Percentiles rank a stretch among this genome's conserved stretches.
phyloP scores from a whole-genome alignment of 2,797 vertebrate genomes.

The Ibycter americanus region DNA sequence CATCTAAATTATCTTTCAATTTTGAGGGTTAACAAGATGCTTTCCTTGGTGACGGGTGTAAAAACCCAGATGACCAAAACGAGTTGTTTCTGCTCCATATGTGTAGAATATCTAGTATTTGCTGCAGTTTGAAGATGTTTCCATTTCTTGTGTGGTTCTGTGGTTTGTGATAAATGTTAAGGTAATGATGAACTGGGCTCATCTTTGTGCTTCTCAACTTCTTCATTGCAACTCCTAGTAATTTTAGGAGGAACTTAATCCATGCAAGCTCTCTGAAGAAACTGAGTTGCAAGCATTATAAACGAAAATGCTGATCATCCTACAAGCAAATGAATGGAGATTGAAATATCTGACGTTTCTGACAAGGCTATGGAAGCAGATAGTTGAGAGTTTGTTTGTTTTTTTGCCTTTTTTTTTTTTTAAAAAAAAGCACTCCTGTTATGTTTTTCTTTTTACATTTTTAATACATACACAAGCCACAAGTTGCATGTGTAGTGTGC shows the following conservation, averaged over 20 bases:
- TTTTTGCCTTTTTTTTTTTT: background rate
- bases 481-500: background rate
- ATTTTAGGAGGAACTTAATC: background rate
- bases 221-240: background rate
- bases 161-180: background rate
- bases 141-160: background rate
- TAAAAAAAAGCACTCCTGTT: background rate
- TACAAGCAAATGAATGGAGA: background rate
- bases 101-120: background rate
- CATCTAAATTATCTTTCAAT: background rate
- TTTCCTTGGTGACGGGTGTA: background rate
- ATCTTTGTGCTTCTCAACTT: background rate
- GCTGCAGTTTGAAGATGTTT: background rate
- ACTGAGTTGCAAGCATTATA: background rate
- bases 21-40: background rate
- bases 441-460: background rate
- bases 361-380: background rate
- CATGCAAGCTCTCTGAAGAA: background rate
- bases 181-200: background rate
- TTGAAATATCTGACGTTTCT: background rate
- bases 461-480: rapidly evolving
- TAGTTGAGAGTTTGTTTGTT: background rate
- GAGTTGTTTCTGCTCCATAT: background rate
- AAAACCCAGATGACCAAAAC: background rate
- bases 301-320: background rate